Conservation (phyloP, 2,113 vertebrate genomes). For the Scopus umbretta region DNA sequence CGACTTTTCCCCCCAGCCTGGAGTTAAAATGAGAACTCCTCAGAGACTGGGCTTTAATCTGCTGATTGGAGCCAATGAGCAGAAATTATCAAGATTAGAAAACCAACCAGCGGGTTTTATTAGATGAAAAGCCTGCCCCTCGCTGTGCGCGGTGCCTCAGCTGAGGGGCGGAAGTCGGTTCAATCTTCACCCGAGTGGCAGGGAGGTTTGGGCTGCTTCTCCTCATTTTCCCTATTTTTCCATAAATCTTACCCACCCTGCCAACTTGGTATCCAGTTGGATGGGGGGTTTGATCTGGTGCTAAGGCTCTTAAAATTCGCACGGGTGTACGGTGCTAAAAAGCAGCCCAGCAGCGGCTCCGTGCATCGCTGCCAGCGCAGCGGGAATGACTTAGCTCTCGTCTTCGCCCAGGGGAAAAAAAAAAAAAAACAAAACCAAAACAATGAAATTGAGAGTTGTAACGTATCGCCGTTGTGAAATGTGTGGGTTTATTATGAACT, state of each 20-base stretch:
- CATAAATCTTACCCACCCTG: neutral
- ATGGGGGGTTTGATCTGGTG: no score
- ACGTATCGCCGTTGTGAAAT: rapidly evolving
- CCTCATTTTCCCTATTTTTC: neutral
- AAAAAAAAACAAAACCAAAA: no score
- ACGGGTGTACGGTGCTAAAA: rapidly evolving
- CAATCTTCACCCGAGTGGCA: rapidly evolving
- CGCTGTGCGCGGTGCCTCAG: neutral
- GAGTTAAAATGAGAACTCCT: slow-evolving; percentile 34
- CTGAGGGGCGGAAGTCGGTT: neutral
- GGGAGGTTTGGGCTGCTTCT: neutral
- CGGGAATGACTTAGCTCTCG: neutral
- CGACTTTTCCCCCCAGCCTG: neutral
- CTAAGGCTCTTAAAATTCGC: rapidly evolving
- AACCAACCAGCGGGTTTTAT: neutral
- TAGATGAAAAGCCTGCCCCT: slow-evolving; percentile 15
- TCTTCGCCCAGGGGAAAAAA: neutral
- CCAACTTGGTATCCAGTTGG: no score
- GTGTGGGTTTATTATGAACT: neutral
- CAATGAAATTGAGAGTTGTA: neutral
- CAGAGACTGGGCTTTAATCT: slow-evolving; percentile 8
- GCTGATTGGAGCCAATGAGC: slow-evolving; percentile 49
- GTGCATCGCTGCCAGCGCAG: rapidly evolving
- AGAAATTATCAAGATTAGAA: slow-evolving; percentile 38
- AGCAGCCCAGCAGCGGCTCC: neutral